Evolutionary conservation across 2,113 vertebrate species (phyloP).

Genomic region (mouse (Mus musculus)): DNA sequence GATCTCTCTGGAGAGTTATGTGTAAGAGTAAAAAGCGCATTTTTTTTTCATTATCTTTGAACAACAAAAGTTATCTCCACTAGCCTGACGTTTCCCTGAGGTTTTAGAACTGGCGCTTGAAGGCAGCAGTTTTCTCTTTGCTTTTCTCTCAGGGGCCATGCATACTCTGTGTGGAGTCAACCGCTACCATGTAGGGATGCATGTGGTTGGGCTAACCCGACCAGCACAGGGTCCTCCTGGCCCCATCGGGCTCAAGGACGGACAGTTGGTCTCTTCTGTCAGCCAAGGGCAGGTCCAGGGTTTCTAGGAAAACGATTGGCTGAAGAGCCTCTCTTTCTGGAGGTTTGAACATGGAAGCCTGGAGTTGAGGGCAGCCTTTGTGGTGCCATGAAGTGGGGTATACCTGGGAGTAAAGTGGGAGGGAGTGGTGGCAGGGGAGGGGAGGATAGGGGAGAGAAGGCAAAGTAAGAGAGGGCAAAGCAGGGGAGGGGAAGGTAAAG

Average conservation of each 20-base stretch:
- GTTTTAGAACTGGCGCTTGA: conserved; percentile 14
- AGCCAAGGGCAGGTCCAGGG: rapidly evolving
- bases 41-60: conserved; percentile 59
- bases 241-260: background rate
- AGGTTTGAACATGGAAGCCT: background rate
- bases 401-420: background rate
- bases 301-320: background rate
- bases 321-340: background rate
- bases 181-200: rapidly evolving
- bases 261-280: background rate
- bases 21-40: conserved; percentile 59
- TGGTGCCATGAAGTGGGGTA: background rate
- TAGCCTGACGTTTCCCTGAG: conserved; percentile 66
- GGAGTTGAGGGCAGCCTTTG: background rate
- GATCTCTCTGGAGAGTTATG: conserved; percentile 65
- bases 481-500: too few relatives aligned
- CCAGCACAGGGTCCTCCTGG: background rate
- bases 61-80: conserved; percentile 21
- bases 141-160: rapidly evolving
- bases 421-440: rapidly evolving
- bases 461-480: too few relatives aligned
- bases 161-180: background rate
- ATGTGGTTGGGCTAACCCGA: rapidly evolving
- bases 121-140: background rate
- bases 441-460: too few relatives aligned